phyloP scores from a whole-genome alignment of 2,113 vertebrate genomes.

The Sclerurus mexicanus region DNA sequence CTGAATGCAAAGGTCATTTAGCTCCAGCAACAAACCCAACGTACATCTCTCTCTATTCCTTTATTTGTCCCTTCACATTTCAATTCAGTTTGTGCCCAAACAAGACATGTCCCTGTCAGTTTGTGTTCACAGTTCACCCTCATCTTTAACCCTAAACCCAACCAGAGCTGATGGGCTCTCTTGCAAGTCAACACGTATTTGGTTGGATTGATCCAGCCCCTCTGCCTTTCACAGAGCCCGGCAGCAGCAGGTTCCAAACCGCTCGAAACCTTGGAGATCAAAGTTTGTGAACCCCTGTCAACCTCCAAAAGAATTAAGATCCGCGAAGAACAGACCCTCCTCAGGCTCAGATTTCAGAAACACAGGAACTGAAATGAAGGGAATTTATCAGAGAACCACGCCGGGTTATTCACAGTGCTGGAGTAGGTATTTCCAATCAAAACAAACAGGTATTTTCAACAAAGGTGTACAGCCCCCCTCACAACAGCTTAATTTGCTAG shows the following conservation, averaged over 20 bases:
- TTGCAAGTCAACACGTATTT: constrained; percentile 8
- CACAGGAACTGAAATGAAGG: background rate
- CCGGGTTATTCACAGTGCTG: background rate
- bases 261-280: background rate
- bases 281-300: background rate
- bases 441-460: background rate
- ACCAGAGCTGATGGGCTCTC: constrained; percentile 2
- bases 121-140: background rate
- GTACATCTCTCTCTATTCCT: background rate
- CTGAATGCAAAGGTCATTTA: background rate
- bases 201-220: background rate
- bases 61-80: background rate
- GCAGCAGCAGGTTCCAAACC: background rate
- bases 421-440: background rate
- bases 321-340: background rate
- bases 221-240: background rate
- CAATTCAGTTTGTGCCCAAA: background rate
- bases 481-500: background rate
- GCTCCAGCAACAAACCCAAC: background rate
- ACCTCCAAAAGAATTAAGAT: background rate
- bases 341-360: background rate
- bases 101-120: background rate
- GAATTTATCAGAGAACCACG: background rate
- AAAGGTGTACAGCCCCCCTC: background rate
- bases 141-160: constrained; percentile 10